Percentiles rank a stretch among this genome's conserved stretches.
These are phyloP conservation scores for Osmoderma eremita DNA, from an alignment of 2,888 invertebrate genomes.

Conservation along the genomic window DNA sequence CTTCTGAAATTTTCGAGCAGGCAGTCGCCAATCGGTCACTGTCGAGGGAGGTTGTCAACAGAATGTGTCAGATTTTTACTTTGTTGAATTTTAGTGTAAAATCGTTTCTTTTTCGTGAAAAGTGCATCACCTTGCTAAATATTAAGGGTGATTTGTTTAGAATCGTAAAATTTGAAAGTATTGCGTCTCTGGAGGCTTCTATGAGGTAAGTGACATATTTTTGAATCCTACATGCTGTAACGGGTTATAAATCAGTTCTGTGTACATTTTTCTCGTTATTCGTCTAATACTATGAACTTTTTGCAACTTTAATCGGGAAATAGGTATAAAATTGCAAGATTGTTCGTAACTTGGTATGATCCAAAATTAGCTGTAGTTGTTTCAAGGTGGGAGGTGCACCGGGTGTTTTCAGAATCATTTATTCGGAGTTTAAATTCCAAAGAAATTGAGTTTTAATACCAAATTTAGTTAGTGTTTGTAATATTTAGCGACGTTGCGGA, in stretches of 20 bases:
- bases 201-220: constrained; percentile 64
- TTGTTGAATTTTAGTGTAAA: constrained; percentile 61
- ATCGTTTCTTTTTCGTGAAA: constrained; percentile 57
- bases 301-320: constrained; percentile 43
- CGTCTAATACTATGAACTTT: constrained; percentile 14
- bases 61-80: constrained; percentile 65
- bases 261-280: constrained; percentile 9
- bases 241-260: constrained; percentile 17
- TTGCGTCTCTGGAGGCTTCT: constrained; percentile 57
- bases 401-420: constrained; percentile 39
- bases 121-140: constrained; percentile 55
- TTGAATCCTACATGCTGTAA: constrained; percentile 49
- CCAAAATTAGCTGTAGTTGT: constrained; percentile 60
- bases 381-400: constrained; percentile 58
- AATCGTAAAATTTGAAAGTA: constrained; percentile 54
- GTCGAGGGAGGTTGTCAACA: constrained; percentile 62
- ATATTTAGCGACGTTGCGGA: constrained; percentile 62
- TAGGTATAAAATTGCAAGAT: constrained; percentile 18
- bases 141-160: constrained; percentile 55
- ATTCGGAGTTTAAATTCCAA: constrained; percentile 44
- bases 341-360: constrained; percentile 47
- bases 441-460: constrained; percentile 52
- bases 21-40: constrained; percentile 65
- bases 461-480: constrained; percentile 63
- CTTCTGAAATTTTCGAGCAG: constrained; percentile 62